Evolutionary conservation across 2,888 invertebrate genomes (phyloP).

Genomic region (Cecidostiba fungosa): DNA sequence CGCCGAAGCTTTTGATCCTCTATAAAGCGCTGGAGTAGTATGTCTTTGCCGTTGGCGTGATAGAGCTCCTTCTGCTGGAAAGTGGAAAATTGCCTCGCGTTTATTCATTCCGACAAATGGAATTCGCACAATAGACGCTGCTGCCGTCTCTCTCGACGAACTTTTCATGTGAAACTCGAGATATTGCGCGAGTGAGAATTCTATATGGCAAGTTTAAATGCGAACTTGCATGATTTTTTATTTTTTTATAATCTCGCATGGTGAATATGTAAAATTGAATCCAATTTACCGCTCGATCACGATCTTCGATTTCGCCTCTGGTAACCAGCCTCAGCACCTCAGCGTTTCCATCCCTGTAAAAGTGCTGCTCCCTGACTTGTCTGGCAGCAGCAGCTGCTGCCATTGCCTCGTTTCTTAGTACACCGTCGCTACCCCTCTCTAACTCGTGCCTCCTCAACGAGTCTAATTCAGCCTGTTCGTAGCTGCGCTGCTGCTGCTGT

Average conservation of each 20-base stretch:
- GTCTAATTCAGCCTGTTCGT: slow-evolving; percentile 85
- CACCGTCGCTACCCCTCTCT: slow-evolving; percentile 87
- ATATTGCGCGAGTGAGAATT: neutral
- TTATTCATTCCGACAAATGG: slow-evolving; percentile 7
- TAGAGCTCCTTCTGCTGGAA: slow-evolving; percentile 83
- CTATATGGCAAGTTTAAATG: neutral
- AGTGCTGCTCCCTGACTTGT: slow-evolving; percentile 86
- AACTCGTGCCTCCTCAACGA: slow-evolving; percentile 89
- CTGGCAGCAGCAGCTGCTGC: slow-evolving; percentile 64
- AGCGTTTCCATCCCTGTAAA: slow-evolving; percentile 91
- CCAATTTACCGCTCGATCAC: slow-evolving; percentile 29
- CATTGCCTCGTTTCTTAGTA: slow-evolving; percentile 68
- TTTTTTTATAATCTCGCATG: neutral
- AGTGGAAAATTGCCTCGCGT: slow-evolving; percentile 10
- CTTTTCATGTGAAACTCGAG: neutral
- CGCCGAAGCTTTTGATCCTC: slow-evolving; percentile 84
- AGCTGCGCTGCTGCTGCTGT: slow-evolving; percentile 81
- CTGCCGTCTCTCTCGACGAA: neutral
- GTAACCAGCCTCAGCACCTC: slow-evolving; percentile 91
- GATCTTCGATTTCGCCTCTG: slow-evolving; percentile 85
- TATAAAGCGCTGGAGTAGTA: slow-evolving; percentile 91
- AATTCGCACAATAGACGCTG: slow-evolving; percentile 1
- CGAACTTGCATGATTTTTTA: neutral
- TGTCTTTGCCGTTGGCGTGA: slow-evolving; percentile 90
- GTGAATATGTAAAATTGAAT: neutral